phyloP scores from a whole-genome alignment of 2,113 vertebrate genomes.

The Trichechus manatus region DNA sequence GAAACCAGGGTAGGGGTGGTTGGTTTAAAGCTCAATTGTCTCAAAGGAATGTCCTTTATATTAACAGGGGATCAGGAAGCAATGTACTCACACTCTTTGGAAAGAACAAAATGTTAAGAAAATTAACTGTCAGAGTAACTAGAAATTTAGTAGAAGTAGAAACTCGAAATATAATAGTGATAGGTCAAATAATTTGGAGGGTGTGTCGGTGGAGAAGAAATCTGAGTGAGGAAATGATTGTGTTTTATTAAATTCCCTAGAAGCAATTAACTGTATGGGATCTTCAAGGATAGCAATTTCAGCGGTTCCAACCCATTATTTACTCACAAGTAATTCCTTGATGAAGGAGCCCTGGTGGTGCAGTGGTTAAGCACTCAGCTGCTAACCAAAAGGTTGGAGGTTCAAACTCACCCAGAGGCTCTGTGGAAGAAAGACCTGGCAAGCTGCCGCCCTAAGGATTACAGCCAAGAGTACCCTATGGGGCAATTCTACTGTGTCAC shows the following conservation, averaged over 20 bases:
- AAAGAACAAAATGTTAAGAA: background rate
- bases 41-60: background rate
- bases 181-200: background rate
- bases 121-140: rapidly evolving
- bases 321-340: background rate
- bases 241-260: slow-evolving; percentile 45
- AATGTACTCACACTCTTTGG: rapidly evolving
- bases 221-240: background rate
- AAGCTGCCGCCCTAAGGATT: background rate
- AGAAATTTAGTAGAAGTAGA: background rate
- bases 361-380: background rate
- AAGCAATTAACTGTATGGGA: slow-evolving; percentile 3
- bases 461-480: background rate
- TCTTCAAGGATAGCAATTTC: background rate
- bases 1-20: background rate
- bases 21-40: background rate
- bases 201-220: background rate
- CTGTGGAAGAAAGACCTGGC: background rate
- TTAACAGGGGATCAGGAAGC: background rate
- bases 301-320: background rate
- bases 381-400: background rate
- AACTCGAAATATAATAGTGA: background rate
- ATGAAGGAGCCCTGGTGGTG: background rate
- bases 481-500: background rate
- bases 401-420: background rate